Evolutionary conservation across 2,797 vertebrate species (phyloP).

Genomic region (Rhinoraja longicauda): DNA sequence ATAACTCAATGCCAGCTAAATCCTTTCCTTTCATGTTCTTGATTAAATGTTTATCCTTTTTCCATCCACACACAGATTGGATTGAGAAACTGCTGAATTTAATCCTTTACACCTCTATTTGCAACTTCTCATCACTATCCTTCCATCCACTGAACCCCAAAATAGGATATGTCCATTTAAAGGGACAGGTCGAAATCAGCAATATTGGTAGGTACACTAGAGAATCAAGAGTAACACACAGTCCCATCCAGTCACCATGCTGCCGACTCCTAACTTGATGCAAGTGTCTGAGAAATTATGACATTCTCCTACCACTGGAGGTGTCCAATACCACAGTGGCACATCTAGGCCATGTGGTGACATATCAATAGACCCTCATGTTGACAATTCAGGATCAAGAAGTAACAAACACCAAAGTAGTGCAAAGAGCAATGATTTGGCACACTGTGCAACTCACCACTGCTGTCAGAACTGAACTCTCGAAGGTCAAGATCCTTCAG

Average conservation of each 20-base stretch:
- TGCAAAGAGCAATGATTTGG: background rate
- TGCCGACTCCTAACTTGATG: background rate
- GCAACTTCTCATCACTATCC: background rate
- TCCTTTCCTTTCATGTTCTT: slow-evolving; percentile 10
- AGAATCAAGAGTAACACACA: background rate
- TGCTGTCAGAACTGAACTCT: slow-evolving; percentile 77
- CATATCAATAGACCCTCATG: no score
- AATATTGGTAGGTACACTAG: background rate
- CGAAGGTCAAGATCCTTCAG: slow-evolving; percentile 84
- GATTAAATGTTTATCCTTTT: slow-evolving; percentile 23
- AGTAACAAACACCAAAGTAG: background rate
- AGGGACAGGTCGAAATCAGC: background rate
- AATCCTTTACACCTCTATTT: background rate
- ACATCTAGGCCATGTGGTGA: no score
- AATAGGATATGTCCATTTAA: background rate
- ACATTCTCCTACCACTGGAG: background rate
- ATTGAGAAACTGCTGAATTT: background rate
- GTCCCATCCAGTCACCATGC: background rate
- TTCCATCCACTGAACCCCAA: background rate
- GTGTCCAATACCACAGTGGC: no score
- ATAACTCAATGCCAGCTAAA: background rate
- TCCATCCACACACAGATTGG: background rate
- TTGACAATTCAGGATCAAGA: background rate
- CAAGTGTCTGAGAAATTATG: background rate
- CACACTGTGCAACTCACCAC: slow-evolving; percentile 66